Evolutionary conservation across 2,888 invertebrate genomes (phyloP), one percentile per base, ranked within the genome.

Genomic region (Dyspetes luteomarginatus): DNA sequence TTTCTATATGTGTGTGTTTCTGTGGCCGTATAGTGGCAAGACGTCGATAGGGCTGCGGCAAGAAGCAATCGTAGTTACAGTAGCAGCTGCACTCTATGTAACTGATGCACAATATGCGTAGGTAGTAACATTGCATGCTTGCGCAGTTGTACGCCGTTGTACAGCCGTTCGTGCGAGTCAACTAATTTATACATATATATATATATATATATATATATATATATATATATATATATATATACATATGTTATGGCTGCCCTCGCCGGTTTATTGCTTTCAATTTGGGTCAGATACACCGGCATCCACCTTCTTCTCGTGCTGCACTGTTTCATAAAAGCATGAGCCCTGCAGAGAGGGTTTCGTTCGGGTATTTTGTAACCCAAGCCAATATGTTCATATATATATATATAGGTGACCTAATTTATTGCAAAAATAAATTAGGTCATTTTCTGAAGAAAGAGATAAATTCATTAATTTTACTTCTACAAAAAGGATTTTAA

Each of bases 221-320:
- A 30, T 30, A 30, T 30, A 30, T 30, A 5, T 36, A 5, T 50
- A 3, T 22, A 50, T 50, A 58, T 56, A 74, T 81, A 65, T 81
- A 77, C 55, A 80, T 65, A 82, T 83, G 87, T 88, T 86, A 86
- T 85, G 86, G 79, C 86, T 85, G 82, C 64, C 26, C 64, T 52
- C 69, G 83, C 15, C 78, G 77, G 82, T 86, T 87, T 87, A 88
- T 84, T 81, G 81, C 82, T 78, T 74, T 71, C 83, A 82, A 88
- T 88, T 85, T 87, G 80, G 87, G 87, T 88, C 86, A 87, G 83
- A 85, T 85, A 52, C 30, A 79, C 77, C 58, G 71, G 62, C 78
- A 52, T 56, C 22, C 74, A 73, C 81, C 67, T 69, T 75, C 55
- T 43, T 55, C 67, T 52, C 58, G 43, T 43, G 26, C 56, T 64